These are phyloP conservation scores for Glossophaga mutica DNA, from an alignment of 2,797 vertebrate species.

Conservation along the genomic window DNA sequence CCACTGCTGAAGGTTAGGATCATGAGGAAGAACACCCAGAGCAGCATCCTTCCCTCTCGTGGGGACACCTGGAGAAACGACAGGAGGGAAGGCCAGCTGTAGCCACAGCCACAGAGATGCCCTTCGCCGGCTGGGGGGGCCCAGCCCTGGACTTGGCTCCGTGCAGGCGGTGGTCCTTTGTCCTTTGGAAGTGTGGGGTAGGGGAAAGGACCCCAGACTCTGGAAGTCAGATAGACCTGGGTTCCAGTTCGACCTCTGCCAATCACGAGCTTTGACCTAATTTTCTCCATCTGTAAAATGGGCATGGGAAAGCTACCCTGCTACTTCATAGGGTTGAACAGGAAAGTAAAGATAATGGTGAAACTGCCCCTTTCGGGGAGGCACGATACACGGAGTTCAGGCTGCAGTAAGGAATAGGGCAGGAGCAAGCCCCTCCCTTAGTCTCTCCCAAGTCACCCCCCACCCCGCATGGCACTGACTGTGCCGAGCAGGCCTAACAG, in stretches of 20 bases:
- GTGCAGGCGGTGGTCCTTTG: background rate
- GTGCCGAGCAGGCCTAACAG: background rate
- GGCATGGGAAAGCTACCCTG: background rate
- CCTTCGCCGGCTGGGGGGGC: background rate
- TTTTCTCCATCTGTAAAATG: constrained; percentile 26
- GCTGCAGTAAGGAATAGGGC: background rate
- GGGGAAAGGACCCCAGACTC: background rate
- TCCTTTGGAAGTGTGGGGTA: background rate
- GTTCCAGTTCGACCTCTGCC: background rate
- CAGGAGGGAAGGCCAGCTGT: background rate
- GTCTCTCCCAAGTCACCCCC: background rate
- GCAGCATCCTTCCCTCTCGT: constrained; percentile 83
- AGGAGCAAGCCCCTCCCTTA: background rate
- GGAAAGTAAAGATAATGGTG: background rate
- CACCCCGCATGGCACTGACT: background rate
- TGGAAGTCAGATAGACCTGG: background rate
- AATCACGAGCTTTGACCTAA: background rate
- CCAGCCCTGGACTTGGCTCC: background rate
- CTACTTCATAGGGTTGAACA: background rate
- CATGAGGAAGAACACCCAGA: constrained; percentile 87
- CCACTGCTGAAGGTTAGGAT: constrained; percentile 87
- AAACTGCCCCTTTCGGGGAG: background rate
- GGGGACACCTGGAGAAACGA: constrained; percentile 60
- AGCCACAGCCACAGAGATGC: background rate
- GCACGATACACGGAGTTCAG: background rate